Percentiles rank a stretch among this genome's conserved stretches.
These are phyloP conservation scores for Otolemur crassicaudatus DNA, from an alignment of 2,797 vertebrate genomes.

Conservation along the genomic window DNA sequence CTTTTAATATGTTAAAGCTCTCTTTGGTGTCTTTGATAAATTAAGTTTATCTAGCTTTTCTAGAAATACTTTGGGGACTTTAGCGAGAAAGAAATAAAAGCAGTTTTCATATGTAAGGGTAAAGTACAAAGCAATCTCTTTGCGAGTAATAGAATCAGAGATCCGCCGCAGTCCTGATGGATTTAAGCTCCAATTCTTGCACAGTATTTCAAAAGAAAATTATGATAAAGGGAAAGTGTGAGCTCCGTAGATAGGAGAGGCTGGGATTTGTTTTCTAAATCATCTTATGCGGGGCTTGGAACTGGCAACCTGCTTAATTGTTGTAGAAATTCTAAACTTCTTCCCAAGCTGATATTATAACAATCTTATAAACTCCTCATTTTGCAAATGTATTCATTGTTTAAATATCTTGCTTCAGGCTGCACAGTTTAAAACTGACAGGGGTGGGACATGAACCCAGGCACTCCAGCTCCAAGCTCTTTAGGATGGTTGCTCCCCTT, in stretches of 20 bases:
- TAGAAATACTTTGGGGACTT: slow-evolving; percentile 36
- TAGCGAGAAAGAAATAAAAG: not conserved
- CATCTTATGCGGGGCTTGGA: not conserved
- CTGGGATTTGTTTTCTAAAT: slow-evolving; percentile 23
- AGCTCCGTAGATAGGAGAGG: not conserved
- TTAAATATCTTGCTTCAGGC: not conserved
- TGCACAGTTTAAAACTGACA: not conserved
- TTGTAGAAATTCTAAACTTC: not conserved
- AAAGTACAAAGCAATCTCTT: slow-evolving; percentile 47
- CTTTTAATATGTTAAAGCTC: slow-evolving; percentile 18
- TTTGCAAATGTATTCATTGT: not conserved
- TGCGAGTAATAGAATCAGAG: not conserved
- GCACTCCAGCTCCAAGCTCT: not conserved
- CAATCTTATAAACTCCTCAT: not conserved
- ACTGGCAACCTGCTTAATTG: not conserved
- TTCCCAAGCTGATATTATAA: not conserved
- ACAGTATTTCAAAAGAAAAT: slow-evolving; percentile 34
- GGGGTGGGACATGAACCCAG: not conserved
- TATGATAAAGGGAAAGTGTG: not conserved
- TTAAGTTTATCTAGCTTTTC: slow-evolving; percentile 57
- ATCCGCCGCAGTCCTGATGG: not conserved
- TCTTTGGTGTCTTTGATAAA: slow-evolving; percentile 55
- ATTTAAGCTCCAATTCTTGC: not conserved
- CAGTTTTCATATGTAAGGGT: slow-evolving; percentile 11
- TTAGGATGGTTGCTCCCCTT: not conserved